Evolutionary conservation across 2,113 vertebrate genomes (phyloP).

Genomic region (Noturus placidus): DNA sequence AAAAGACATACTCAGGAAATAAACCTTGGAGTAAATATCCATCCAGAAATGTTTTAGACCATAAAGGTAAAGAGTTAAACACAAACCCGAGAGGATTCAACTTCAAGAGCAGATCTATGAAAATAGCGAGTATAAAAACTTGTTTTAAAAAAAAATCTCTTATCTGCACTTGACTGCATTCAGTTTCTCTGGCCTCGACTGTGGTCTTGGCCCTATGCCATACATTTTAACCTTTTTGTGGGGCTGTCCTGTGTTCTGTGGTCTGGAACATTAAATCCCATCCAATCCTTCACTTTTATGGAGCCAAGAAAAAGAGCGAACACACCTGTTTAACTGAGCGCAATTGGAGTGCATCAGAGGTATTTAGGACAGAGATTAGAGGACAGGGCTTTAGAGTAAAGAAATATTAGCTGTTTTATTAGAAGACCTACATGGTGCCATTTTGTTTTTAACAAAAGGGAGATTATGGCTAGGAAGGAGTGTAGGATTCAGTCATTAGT

Average conservation of each 20-base stretch:
- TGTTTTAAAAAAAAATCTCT: constrained; percentile 31
- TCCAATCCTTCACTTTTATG: constrained; percentile 50
- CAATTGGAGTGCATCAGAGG: constrained; percentile 45
- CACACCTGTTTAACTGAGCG: constrained; percentile 57
- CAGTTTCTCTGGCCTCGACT: constrained; percentile 37
- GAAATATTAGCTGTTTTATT: constrained; percentile 46
- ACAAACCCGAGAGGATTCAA: constrained; percentile 2
- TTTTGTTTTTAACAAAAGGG: constrained; percentile 49
- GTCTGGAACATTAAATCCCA: constrained; percentile 56
- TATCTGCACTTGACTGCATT: constrained; percentile 40
- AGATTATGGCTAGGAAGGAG: neutral
- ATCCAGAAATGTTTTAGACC: constrained; percentile 41
- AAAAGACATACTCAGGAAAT: constrained; percentile 44
- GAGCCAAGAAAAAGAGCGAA: constrained; percentile 43
- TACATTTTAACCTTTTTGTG: constrained; percentile 48
- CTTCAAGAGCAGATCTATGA: constrained; percentile 33
- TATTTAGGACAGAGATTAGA: constrained; percentile 53
- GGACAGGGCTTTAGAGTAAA: constrained; percentile 35
- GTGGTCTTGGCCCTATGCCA: constrained; percentile 48
- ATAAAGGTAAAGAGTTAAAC: constrained; percentile 44
- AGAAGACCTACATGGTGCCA: constrained; percentile 40
- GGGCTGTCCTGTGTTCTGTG: constrained; percentile 51
- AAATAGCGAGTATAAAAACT: constrained; percentile 29
- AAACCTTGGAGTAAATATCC: constrained; percentile 31
- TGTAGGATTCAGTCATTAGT: constrained; percentile 45